Evolutionary conservation across 2,888 invertebrate species (phyloP).

Genomic region (Eupsilia transversa): DNA sequence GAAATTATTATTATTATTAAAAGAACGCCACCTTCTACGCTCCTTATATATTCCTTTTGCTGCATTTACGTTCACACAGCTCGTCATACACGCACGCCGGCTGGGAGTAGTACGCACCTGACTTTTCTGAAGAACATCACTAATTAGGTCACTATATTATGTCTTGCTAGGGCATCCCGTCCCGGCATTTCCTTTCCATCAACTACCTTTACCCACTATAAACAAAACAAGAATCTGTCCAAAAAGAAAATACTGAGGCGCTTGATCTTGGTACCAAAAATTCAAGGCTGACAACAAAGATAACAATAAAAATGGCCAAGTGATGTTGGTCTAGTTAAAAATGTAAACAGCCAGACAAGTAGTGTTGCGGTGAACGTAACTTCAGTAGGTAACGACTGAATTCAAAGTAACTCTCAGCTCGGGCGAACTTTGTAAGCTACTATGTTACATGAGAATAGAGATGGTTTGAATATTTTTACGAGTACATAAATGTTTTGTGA

Average conservation of each 20-base stretch:
- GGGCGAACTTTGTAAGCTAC: slow-evolving; percentile 24
- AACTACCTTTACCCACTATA: too few relatives aligned
- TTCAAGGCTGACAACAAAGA: slow-evolving; percentile 35
- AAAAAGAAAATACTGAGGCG: background rate
- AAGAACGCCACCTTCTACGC: too few relatives aligned
- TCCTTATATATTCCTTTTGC: too few relatives aligned
- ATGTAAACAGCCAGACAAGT: slow-evolving; percentile 63
- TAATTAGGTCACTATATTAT: too few relatives aligned
- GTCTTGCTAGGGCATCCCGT: too few relatives aligned
- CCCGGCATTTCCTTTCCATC: too few relatives aligned
- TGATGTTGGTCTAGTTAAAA: slow-evolving; percentile 68
- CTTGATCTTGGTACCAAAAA: background rate
- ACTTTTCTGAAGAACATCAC: too few relatives aligned
- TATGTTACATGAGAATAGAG: background rate
- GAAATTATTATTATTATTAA: too few relatives aligned
- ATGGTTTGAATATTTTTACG: slow-evolving; percentile 19
- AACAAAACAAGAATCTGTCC: background rate
- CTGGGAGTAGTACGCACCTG: too few relatives aligned
- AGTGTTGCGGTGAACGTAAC: slow-evolving; percentile 55
- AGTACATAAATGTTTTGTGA: background rate
- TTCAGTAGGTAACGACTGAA: slow-evolving; percentile 62
- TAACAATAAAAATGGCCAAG: slow-evolving; percentile 56
- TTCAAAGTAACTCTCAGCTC: slow-evolving; percentile 42
- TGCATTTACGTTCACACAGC: too few relatives aligned
- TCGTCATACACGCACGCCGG: too few relatives aligned